A percentile compares a stretch with the other conserved stretches of the same genome.
Conservation (phyloP, 2,797 vertebrate species). For the Eulemur albifrons region DNA sequence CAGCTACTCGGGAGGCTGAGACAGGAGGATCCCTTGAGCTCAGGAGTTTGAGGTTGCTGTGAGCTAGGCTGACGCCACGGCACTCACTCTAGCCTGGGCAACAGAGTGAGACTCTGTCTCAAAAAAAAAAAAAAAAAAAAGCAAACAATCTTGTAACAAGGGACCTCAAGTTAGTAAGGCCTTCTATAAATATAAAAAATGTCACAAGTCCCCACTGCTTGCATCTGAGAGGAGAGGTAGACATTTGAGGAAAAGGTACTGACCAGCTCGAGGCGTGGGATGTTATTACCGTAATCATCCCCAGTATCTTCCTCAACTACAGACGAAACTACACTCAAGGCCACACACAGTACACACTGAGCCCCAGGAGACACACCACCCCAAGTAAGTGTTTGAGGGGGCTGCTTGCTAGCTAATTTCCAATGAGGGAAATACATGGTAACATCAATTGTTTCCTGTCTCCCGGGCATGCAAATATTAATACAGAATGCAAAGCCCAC, state of each 20-base stretch:
- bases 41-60: no score
- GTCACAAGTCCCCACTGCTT: background rate
- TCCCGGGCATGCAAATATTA: background rate
- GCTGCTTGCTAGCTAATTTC: background rate
- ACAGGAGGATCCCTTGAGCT: background rate
- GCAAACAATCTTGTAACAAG: background rate
- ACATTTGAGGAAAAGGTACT: background rate
- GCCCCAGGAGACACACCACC: background rate
- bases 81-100: no score
- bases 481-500: background rate
- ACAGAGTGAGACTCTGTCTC: no score
- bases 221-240: background rate
- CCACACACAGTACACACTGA: accelerated
- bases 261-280: background rate
- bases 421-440: background rate
- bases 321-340: background rate
- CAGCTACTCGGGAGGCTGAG: background rate
- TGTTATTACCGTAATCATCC: background rate
- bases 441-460: background rate
- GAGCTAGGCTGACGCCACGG: background rate
- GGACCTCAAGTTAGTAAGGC: background rate
- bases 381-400: background rate
- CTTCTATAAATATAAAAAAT: background rate
- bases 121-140: background rate
- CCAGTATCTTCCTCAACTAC: background rate